Evolutionary conservation across 2,113 vertebrate genomes (phyloP), one percentile per base, ranked within the genome.

Genomic region (Arizona elegans): DNA sequence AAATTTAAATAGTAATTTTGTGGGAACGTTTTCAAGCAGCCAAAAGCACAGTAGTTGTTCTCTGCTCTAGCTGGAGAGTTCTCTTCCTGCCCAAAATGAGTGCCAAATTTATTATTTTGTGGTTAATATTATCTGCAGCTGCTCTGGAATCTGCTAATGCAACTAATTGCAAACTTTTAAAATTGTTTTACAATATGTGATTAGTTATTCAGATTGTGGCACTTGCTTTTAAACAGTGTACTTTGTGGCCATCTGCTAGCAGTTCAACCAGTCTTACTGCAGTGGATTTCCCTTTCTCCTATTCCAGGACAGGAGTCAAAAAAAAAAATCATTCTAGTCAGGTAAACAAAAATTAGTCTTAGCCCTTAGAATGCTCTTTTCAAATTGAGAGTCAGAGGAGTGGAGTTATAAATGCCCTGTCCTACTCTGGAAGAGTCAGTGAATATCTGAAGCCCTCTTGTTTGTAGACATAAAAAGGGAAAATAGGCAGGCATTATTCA

Each of bases 91-190:
- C 26, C 12, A 65, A 11, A 23, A 54, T 43, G 50, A 81, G 7
- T 81, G 33, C 75, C 33, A 21, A 81, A 9, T 75, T 26, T 17
- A 6, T 92, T 87, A 54, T 96, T 94, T 53, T 29, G 50, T 54
- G 5, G 56, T 38, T 93, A 52, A 54, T 90, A 59, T 56, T 0
- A 0, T 65, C 47, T 47, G 65, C 86, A 92, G 59, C 87, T 93
- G 91, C 29, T 95, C 53, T 54, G 21, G 89, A n/a, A 88, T 29
- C 50, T 92, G 33, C 17, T 43, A 81, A 21, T 81, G 75, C 75
- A 81, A 21, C 17, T 81, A 81, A 81, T 81, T 43, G 21, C 8
- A 21, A 81, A 43, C 33, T 21, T 43, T 81, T 43, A 43, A 43
- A 81, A 43, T 92, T 3, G 5, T 53, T 47, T 91, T 38, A 88